Evolutionary conservation across 2,113 vertebrate genomes (phyloP).

Genomic region (Cebidichthys violaceus): DNA sequence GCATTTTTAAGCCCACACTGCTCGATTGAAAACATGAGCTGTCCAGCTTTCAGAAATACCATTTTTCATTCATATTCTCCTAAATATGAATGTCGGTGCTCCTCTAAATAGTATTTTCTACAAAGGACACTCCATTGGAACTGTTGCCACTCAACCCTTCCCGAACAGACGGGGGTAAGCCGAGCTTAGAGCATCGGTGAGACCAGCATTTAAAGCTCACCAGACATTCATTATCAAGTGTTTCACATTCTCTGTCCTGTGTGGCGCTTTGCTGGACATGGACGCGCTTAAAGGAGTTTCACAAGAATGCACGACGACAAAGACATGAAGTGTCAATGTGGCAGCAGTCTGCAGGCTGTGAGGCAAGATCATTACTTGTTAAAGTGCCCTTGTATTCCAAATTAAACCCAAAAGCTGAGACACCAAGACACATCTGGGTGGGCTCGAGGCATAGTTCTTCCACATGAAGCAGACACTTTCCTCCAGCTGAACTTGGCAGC

Average conservation of each 20-base stretch:
- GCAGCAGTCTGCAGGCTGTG: background rate
- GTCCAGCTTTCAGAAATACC: constrained; percentile 10
- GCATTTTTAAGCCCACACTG: constrained; percentile 52
- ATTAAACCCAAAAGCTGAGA: constrained; percentile 10
- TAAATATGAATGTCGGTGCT: background rate
- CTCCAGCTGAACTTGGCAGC: background rate
- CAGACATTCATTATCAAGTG: background rate
- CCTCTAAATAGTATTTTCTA: background rate
- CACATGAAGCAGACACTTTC: background rate
- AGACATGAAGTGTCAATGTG: background rate
- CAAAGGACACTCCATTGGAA: background rate
- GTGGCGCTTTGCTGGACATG: background rate
- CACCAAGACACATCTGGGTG: background rate
- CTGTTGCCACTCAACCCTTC: background rate
- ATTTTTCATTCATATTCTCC: constrained; percentile 26
- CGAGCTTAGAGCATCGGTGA: background rate
- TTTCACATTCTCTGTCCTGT: background rate
- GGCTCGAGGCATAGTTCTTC: background rate
- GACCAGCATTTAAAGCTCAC: no score
- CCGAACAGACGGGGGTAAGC: background rate
- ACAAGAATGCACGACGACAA: background rate
- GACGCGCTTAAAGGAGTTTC: background rate
- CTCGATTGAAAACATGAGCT: constrained; percentile 41
- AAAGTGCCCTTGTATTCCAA: background rate
- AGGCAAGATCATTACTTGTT: background rate